Evolutionary conservation across 92 coral and sea anemone species (phyloP).

Genomic region (Ricordea florida): DNA sequence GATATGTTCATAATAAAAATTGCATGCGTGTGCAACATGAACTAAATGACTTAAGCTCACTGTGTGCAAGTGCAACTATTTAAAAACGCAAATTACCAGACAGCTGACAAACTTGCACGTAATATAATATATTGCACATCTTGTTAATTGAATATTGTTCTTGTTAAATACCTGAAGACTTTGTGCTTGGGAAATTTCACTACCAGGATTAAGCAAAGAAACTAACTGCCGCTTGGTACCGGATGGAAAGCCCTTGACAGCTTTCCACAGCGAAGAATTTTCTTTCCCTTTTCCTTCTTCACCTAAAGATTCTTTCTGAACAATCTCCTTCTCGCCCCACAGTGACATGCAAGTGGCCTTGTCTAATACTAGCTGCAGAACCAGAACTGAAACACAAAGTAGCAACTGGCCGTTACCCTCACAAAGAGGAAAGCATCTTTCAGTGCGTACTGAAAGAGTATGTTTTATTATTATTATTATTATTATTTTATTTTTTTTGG

Average conservation of each 20-base stretch:
- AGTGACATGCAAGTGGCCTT: constrained; percentile 84
- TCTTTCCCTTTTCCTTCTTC: constrained; percentile 88
- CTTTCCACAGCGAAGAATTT: constrained; percentile 77
- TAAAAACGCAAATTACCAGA: too few relatives aligned
- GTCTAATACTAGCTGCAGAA: constrained; percentile 80
- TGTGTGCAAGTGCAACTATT: too few relatives aligned
- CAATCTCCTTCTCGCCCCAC: constrained; percentile 91
- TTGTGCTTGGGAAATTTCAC: constrained; percentile 67
- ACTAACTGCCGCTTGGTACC: constrained; percentile 76
- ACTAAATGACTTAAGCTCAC: too few relatives aligned
- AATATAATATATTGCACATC: too few relatives aligned
- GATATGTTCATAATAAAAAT: too few relatives aligned
- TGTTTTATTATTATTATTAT: background rate
- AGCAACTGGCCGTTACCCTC: too few relatives aligned
- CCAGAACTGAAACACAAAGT: constrained; percentile 61
- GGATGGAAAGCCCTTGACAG: constrained; percentile 80
- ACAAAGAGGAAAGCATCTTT: too few relatives aligned
- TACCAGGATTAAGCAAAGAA: constrained; percentile 15
- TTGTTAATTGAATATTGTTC: background rate
- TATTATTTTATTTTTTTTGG: too few relatives aligned
- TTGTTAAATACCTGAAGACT: constrained; percentile 60
- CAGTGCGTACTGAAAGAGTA: too few relatives aligned
- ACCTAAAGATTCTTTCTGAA: constrained; percentile 81
- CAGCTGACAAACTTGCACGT: too few relatives aligned
- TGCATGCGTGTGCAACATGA: too few relatives aligned